Evolutionary conservation across 2,797 vertebrate genomes (phyloP).

Genomic region (Paramormyrops hopkinsi): DNA sequence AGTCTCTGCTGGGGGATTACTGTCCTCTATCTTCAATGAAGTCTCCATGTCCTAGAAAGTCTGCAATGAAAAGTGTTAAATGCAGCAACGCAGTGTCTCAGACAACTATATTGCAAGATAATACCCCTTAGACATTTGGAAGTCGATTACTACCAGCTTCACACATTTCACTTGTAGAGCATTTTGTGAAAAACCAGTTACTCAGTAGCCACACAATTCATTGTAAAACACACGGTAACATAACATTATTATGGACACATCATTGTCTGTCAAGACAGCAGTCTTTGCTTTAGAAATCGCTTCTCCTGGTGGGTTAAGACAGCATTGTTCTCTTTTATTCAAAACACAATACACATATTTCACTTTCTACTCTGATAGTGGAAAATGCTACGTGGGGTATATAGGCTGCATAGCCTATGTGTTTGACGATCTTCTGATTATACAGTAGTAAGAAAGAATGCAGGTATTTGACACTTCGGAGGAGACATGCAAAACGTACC

Average conservation of each 20-base stretch:
- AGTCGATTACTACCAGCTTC: not conserved
- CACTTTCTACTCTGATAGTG: not conserved
- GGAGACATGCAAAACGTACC: not conserved
- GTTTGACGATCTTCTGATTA: not conserved
- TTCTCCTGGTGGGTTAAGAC: not conserved
- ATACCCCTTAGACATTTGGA: not conserved
- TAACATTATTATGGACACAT: not conserved
- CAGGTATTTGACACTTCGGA: not conserved
- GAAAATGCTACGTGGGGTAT: not conserved
- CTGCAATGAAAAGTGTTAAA: not conserved
- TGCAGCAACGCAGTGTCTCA: not conserved
- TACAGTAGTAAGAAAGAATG: not conserved
- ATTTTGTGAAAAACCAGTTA: not conserved
- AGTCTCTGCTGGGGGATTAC: not conserved
- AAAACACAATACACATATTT: not conserved
- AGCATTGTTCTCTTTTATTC: not conserved
- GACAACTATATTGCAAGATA: not conserved
- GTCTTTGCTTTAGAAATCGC: not conserved
- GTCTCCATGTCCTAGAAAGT: conserved; percentile 15
- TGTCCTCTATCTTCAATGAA: not conserved
- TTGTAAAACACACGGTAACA: not conserved
- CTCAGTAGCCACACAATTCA: not conserved
- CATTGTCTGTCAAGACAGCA: not conserved
- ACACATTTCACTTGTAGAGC: not conserved
- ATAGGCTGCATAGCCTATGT: not conserved